A percentile compares a stretch with the other conserved stretches of the same genome.
Evolutionary conservation across 2,797 vertebrate species (phyloP).

Genomic region (Clarias laeviceps): DNA sequence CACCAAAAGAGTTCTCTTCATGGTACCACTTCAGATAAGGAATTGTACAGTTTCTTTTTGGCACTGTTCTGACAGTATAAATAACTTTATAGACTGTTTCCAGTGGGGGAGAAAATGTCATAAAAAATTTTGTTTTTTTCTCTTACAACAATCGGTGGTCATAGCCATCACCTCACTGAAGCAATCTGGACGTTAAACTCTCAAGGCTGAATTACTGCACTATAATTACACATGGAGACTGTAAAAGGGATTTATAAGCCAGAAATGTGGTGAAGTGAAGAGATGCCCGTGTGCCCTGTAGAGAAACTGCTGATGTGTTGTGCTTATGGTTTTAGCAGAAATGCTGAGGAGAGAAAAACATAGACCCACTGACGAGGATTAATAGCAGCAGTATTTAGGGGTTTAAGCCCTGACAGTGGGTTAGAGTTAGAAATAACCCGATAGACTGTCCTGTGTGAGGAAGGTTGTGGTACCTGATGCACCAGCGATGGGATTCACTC

Average conservation of each 20-base stretch:
- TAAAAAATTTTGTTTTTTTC: not conserved
- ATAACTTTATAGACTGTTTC: not conserved
- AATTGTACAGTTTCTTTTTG: not conserved
- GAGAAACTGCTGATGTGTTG: slow-evolving; percentile 8
- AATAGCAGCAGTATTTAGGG: slow-evolving; percentile 39
- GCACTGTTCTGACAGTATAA: not conserved
- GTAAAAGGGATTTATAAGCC: slow-evolving; percentile 46
- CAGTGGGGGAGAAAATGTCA: not conserved
- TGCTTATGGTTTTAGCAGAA: slow-evolving; percentile 33
- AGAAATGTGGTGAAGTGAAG: slow-evolving; percentile 38
- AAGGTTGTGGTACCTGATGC: slow-evolving; percentile 10
- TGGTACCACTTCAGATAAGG: not conserved
- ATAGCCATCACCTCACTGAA: not conserved
- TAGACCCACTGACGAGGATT: slow-evolving; percentile 31
- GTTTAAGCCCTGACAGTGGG: slow-evolving; percentile 39
- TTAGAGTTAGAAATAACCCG: not conserved
- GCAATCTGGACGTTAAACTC: not conserved
- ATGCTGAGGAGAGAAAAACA: slow-evolving; percentile 50
- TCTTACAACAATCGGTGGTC: not conserved
- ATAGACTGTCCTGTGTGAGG: slow-evolving; percentile 7
- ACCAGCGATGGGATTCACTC: not conserved
- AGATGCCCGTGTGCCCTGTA: not conserved
- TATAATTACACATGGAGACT: slow-evolving; percentile 34
- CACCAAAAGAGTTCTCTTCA: too few relatives aligned
- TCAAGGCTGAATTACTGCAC: not conserved